These are phyloP conservation scores for Anguilla megastoma DNA, from an alignment of 2,797 vertebrate genomes.

Conservation along the genomic window DNA sequence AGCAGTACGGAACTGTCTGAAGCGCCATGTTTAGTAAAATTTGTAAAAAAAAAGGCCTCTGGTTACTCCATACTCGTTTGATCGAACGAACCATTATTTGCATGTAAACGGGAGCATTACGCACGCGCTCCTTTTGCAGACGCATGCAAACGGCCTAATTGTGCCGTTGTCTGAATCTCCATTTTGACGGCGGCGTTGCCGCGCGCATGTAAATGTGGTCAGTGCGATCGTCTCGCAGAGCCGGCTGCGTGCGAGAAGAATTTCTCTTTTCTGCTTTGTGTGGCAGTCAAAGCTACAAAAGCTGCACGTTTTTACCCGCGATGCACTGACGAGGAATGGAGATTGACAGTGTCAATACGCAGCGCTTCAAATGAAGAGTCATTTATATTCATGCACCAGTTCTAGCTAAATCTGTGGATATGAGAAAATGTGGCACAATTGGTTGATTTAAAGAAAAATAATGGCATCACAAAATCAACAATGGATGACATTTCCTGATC, in stretches of 20 bases:
- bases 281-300: not conserved
- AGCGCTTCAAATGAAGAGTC: not conserved
- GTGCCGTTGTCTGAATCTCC: not conserved
- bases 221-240: not conserved
- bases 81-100: not conserved
- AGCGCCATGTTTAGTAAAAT: not conserved
- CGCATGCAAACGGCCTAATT: not conserved
- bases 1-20: too few species aligned
- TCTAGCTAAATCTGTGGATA: not conserved
- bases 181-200: not conserved
- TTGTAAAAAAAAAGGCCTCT: not conserved
- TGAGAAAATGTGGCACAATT: not conserved
- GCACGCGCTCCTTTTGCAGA: not conserved
- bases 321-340: not conserved
- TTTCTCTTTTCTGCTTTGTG: not conserved
- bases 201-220: not conserved
- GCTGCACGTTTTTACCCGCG: not conserved
- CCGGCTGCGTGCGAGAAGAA: not conserved
- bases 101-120: slow-evolving; percentile 3
- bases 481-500: not conserved
- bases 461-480: not conserved
- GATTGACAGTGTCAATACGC: not conserved
- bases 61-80: not conserved
- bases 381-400: not conserved
- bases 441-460: not conserved